A percentile compares a stretch with the other conserved stretches of the same genome.
These are phyloP conservation scores for Megaleporinus macrocephalus DNA, from an alignment of 2,113 vertebrate species.

Conservation along the genomic window DNA sequence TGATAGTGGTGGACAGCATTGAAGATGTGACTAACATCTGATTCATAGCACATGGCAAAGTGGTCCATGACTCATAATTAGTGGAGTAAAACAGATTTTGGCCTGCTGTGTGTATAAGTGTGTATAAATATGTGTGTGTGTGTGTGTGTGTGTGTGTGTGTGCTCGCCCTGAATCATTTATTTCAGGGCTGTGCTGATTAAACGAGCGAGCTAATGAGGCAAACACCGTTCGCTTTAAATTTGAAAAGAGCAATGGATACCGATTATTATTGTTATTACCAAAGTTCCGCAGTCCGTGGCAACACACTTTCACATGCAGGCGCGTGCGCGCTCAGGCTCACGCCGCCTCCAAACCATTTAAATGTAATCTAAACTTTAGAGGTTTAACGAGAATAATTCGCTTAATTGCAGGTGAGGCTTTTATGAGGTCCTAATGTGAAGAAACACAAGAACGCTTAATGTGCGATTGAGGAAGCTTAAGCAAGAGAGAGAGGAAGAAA, in stretches of 20 bases:
- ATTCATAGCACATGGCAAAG: slow-evolving; percentile 35
- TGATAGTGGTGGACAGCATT: slow-evolving; percentile 18
- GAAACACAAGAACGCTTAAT: background rate
- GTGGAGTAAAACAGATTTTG: slow-evolving; percentile 27
- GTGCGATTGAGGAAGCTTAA: background rate
- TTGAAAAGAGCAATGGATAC: slow-evolving; percentile 15
- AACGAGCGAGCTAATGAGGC: slow-evolving; percentile 12
- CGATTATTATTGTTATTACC: slow-evolving; percentile 3
- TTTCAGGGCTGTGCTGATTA: slow-evolving; percentile 26
- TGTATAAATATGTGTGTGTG: background rate
- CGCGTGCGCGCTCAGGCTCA: background rate
- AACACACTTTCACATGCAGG: background rate
- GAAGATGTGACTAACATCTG: slow-evolving; percentile 27
- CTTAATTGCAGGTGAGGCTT: slow-evolving; percentile 21
- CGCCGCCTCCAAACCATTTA: slow-evolving; percentile 10
- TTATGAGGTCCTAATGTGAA: background rate
- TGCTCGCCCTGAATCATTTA: slow-evolving; percentile 8
- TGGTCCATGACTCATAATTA: slow-evolving; percentile 42
- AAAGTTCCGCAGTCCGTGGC: background rate
- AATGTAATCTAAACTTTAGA: slow-evolving; percentile 32
- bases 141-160: slow-evolving; percentile 6
- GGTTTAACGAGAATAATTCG: slow-evolving; percentile 15
- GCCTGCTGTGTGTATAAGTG: background rate
- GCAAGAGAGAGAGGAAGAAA: background rate
- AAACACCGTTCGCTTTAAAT: slow-evolving; percentile 21